Base-by-base conservation (phyloP, 2,888 invertebrate species). In the Aporophyla nigra region DNA sequence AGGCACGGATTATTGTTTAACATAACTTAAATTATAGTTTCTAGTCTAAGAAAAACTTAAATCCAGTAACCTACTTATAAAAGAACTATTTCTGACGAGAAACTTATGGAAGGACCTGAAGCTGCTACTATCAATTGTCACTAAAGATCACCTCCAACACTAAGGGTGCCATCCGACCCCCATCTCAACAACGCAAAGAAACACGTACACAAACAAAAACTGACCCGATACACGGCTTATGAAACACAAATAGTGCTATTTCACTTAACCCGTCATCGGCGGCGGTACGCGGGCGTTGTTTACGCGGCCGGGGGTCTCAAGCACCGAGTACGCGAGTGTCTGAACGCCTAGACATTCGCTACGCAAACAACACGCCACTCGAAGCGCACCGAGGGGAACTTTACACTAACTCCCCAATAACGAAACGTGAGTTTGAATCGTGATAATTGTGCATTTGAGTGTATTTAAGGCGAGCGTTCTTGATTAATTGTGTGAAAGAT, bases 341-440 rank as follows among this genome's bases (percentile, higher is more conserved):
- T 80, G 81, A 82, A 80, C 81, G 84, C 87, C 82, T 85, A 87
- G 87, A 82, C 78, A 86, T 84, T 78, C 73, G 76, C 82, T 67
- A 80, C 78, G 81, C 89, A 88, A 87, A 88, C 87, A 87, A 82
- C 76, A 77, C 83, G 76, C 74, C 76, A 78, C 87, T 80, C 76
- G 76, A 77, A 74, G 70, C 75, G 72, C 74, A 71, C 71, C 71
- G 67, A 72, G 77, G 77, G 80, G 84, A 75, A 73, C 56, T 78
- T 66, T 84, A 71, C 77, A 63, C 59, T 61, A 58, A 74, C 73
- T 82, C 58, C 58, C 54, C 53, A 71, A 83, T 71, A 82, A 72
- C 71, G 59, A 80, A 86, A 86, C 65, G 80, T 68, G 76, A 82
- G 75, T 82, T 78, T 80, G 68, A 84, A 80, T 82, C 76, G 71